A percentile compares a stretch with the other conserved stretches of the same genome.
phyloP scores from a whole-genome alignment of 2,113 vertebrate genomes.

The Crotalus helleri region DNA sequence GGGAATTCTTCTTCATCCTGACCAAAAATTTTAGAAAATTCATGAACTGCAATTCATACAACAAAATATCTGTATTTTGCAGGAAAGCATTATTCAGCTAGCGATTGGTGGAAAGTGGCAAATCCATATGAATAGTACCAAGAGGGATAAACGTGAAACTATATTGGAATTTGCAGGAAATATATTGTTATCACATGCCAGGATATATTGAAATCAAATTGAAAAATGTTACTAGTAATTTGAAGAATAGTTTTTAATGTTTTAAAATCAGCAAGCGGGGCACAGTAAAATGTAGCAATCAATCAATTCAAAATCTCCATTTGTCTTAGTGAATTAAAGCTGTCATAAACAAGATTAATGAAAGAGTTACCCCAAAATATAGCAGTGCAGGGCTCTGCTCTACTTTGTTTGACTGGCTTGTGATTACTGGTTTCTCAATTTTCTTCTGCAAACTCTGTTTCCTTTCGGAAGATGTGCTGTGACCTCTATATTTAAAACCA shows the following conservation, averaged over 20 bases:
- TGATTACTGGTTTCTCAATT: constrained; percentile 65
- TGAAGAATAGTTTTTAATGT: not conserved
- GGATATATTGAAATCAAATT: not conserved
- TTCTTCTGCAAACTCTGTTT: constrained; percentile 72
- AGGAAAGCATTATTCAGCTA: not conserved
- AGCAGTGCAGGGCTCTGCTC: constrained; percentile 82
- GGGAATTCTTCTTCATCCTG: constrained; percentile 94
- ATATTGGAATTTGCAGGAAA: not conserved
- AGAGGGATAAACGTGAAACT: too few species aligned
- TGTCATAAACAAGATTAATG: not conserved
- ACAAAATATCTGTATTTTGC: not conserved
- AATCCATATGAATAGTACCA: not conserved
- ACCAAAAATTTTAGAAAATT: constrained; percentile 3
- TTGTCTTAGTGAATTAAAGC: not conserved
- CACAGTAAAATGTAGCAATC: not conserved
- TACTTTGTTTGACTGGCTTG: constrained; percentile 60
- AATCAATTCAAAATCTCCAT: not conserved
- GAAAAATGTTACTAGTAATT: not conserved
- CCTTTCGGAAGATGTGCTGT: constrained; percentile 77
- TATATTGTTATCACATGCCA: not conserved
- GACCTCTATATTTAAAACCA: constrained; percentile 72
- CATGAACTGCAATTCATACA: not conserved
- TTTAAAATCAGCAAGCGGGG: not conserved
- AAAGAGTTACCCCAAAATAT: constrained; percentile 85
- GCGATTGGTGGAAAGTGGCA: not conserved